A percentile compares a stretch with the other conserved stretches of the same genome.
These are phyloP conservation scores for Botia almorhae DNA, from an alignment of 2,797 vertebrate genomes.

Conservation along the genomic window DNA sequence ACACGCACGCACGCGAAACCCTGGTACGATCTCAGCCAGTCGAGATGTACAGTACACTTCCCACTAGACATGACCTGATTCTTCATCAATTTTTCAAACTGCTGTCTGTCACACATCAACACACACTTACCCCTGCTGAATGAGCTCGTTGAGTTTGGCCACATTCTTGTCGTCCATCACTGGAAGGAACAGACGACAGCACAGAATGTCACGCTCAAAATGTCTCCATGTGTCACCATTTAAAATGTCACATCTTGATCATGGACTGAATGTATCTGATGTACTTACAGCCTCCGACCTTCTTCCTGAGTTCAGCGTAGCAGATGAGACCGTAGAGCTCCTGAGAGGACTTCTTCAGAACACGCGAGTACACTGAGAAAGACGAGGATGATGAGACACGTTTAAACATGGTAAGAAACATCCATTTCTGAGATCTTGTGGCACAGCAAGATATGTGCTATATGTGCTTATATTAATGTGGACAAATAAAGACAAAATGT, in stretches of 20 bases:
- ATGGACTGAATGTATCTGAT: slow-evolving; percentile 14
- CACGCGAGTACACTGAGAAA: slow-evolving; percentile 88
- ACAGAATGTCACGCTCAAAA: slow-evolving; percentile 32
- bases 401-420: neutral
- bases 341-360: slow-evolving; percentile 97
- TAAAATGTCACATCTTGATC: slow-evolving; percentile 56
- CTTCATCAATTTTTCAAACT: neutral
- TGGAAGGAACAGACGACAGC: slow-evolving; percentile 64
- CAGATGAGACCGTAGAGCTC: slow-evolving; percentile 98
- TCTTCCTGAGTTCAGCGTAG: slow-evolving; percentile 96
- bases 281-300: slow-evolving; percentile 97
- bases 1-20: no score
- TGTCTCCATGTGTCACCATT: slow-evolving; percentile 25
- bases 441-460: neutral
- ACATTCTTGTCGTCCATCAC: slow-evolving; percentile 99
- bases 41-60: neutral
- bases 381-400: neutral
- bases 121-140: slow-evolving; percentile 89
- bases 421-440: neutral
- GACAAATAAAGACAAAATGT: neutral
- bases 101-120: neutral
- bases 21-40: slow-evolving; percentile 10
- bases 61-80: neutral
- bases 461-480: no score
- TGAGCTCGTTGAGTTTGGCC: slow-evolving; percentile 95